Percentiles rank a stretch among this genome's conserved stretches.
Conservation (phyloP, 2,113 vertebrate species). For the Ia io region DNA sequence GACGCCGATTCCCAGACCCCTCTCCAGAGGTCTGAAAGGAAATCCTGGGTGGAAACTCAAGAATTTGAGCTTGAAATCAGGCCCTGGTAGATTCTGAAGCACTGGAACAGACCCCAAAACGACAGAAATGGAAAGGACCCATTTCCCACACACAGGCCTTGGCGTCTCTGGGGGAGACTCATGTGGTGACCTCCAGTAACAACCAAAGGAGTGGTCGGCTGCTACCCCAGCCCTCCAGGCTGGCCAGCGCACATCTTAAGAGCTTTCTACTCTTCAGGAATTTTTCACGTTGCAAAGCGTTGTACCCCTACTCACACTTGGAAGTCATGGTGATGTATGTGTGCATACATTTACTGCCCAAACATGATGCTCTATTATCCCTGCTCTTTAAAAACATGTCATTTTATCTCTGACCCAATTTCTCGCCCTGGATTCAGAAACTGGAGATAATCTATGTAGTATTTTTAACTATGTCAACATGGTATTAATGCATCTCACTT, state of each 20-base stretch:
- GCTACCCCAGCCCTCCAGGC: no score
- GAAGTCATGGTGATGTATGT: not conserved
- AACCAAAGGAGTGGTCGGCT: not conserved
- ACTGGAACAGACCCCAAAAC: not conserved
- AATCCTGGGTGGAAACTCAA: not conserved
- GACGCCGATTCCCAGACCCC: not conserved
- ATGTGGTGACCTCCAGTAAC: not conserved
- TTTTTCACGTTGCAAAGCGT: not conserved
- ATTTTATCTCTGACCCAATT: not conserved
- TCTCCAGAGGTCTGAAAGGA: not conserved
- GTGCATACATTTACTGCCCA: fast-evolving
- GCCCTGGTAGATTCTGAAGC: not conserved
- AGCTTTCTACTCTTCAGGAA: not conserved
- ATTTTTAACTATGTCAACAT: not conserved
- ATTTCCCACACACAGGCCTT: not conserved
- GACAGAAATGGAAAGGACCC: not conserved
- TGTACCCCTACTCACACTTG: not conserved
- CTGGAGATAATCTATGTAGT: not conserved
- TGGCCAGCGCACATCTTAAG: no score
- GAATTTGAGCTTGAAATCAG: not conserved
- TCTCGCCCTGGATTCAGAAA: not conserved
- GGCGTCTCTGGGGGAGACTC: not conserved
- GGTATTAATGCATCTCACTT: not conserved
- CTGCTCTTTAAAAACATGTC: not conserved
- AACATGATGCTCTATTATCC: not conserved